phyloP scores from a whole-genome alignment of 2,888 invertebrate species.

The Congeria kusceri region DNA sequence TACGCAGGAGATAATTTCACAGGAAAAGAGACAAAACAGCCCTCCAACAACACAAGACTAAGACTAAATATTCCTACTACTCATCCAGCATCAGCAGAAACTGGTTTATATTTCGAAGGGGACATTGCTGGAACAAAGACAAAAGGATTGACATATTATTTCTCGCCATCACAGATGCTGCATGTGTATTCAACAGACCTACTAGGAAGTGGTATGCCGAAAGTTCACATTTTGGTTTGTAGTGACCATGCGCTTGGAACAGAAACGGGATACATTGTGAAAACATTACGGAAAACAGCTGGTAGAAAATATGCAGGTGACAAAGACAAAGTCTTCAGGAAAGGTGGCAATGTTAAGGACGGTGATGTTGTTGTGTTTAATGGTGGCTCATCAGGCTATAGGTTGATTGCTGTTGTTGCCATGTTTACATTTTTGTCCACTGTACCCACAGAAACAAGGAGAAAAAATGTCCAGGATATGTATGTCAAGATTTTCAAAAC shows the following conservation, averaged over 20 bases:
- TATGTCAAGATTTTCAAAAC: conserved; percentile 11
- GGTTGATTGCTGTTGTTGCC: conserved; percentile 1
- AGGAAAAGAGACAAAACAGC: no score
- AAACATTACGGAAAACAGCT: conserved; percentile 6
- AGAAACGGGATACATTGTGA: conserved; percentile 13
- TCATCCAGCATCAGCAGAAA: no score
- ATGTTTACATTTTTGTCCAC: not conserved
- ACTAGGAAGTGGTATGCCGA: not conserved
- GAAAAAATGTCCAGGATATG: not conserved
- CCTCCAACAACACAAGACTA: no score
- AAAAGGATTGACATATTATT: conserved; percentile 18
- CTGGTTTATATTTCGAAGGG: not conserved
- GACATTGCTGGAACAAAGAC: not conserved
- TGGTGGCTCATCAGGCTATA: not conserved
- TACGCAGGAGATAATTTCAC: no score
- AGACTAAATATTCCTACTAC: no score
- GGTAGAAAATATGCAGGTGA: conserved; percentile 12
- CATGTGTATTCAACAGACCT: conserved; percentile 22
- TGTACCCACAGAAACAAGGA: not conserved
- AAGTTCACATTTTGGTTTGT: conserved; percentile 35
- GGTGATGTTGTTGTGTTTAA: conserved; percentile 33
- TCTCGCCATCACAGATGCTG: conserved; percentile 15
- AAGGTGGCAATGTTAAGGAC: not conserved
- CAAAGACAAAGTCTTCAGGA: conserved; percentile 12
- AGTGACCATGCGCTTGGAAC: conserved; percentile 25